Base-by-base conservation (phyloP, 1,140 invertebrate species). In the Drosophila albomicans region DNA sequence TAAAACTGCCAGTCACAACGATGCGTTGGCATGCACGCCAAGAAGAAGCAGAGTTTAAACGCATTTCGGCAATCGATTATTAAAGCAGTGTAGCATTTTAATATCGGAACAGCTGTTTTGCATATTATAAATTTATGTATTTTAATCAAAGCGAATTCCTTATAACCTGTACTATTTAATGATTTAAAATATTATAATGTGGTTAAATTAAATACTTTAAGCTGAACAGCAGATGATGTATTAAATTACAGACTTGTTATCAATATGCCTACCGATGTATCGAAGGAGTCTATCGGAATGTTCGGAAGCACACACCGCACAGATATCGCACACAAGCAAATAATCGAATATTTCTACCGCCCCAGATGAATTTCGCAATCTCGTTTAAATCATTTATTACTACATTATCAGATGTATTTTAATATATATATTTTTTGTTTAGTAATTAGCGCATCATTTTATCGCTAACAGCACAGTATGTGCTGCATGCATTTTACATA, bases 1-100 rank as follows among this genome's bases (percentile, higher is more conserved):
- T 64, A 63, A 78, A 70, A 78, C 72, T 65, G 75, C 52, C 70
- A 75, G 61, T 75, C 72, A 75, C 71, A 78, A 32, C 54, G 61
- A 72, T 64, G 68, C 68, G 73, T 59, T 59, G 61, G 56, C 54
- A 65, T 28, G 35, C 45, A 46, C 15, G 35, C 35, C 35, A 64
- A 70, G 65, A 78, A 59, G 75, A 73, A 38, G 35, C 6, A 72
- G 62, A 63, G 16, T 35, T 25, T 16, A 8, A 46, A 20, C 10
- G 10, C 32, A 62, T 48, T 20, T 15, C 7, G 3, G 11, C 13
- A 58, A 69, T 78, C 66, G 80, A 75, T 75, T 59, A 15, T 4
- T 43, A 4, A 25, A 11, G 7, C 57, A 75, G 49, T 49, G 70
- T 70, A 20, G 57, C 49, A 75, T 63, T 71, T 45, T 5, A 38